phyloP scores from a whole-genome alignment of 2,888 invertebrate species.

The Perizoma flavofasciatum region DNA sequence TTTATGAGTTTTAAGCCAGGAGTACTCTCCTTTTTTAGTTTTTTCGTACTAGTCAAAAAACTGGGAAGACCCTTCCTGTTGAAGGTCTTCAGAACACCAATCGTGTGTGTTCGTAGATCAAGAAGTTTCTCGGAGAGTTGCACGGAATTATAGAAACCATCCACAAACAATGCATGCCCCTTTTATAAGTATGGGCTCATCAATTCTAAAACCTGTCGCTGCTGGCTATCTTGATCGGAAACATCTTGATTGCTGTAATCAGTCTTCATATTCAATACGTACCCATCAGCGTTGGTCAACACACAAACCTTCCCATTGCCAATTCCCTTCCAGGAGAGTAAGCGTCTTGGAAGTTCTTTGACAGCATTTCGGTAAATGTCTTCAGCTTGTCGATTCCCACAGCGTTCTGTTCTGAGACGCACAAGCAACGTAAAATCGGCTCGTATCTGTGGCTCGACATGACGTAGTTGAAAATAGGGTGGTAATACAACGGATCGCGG shows the following conservation, averaged over 20 bases:
- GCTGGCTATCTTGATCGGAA: not conserved
- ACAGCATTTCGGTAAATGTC: not conserved
- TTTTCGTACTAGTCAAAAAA: too few species aligned
- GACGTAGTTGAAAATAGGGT: not conserved
- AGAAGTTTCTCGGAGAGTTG: too few species aligned
- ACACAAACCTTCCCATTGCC: not conserved
- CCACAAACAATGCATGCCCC: too few species aligned
- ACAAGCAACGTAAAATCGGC: too few species aligned
- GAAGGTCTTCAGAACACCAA: too few species aligned
- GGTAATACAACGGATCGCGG: not conserved
- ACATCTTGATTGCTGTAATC: not conserved
- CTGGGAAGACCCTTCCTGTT: too few species aligned
- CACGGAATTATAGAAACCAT: too few species aligned
- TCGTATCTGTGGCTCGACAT: not conserved
- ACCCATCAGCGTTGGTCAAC: not conserved
- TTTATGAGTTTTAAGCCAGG: too few species aligned
- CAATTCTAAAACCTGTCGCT: too few species aligned
- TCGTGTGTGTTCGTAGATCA: too few species aligned
- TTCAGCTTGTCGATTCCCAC: not conserved
- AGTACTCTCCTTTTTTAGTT: too few species aligned
- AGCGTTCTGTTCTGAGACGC: not conserved
- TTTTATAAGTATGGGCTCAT: too few species aligned
- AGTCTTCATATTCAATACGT: not conserved
- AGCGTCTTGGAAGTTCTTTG: not conserved
- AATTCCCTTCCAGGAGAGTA: not conserved